Evolutionary conservation across 2,888 invertebrate genomes (phyloP), one percentile per base, ranked within the genome.

Genomic region (Drosophila mimica): DNA sequence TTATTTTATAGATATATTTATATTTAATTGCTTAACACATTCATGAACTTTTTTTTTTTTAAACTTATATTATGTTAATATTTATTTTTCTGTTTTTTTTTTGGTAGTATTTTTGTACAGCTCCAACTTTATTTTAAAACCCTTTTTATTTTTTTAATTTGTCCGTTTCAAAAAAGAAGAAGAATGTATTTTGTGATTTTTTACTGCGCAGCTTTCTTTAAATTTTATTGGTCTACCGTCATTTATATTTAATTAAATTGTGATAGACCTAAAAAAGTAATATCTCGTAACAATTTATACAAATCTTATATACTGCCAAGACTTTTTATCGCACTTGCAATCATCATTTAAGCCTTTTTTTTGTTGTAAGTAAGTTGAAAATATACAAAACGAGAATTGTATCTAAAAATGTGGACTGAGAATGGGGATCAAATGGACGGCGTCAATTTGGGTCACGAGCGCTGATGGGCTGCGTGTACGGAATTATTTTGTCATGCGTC

Each of bases 401-500:
- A 15, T 48, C 38, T 4, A 33, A 34, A 34, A 36, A 48, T 54
- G 53, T n/a, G 30, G 30, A n/a, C 62, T 51, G 11, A 53, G 63
- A 36, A 57, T 65, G 28, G 43, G 30, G 46, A 54, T 43, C 48
- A 61, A 63, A 60, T 54, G 57, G 20, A 53, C 25, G 48, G 63
- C 38, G 56, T 53, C 53, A 65, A 71, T 65, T 64, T 76, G 62
- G 67, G 71, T 70, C 63, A 70, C 30, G 60, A 43, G 43, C 65
- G 34, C 43, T 61, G 58, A 64, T 61, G 72, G 69, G 65, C 70
- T 81, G 77, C 67, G 79, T 73, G 77, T 73, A 49, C 36, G 67
- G 79, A 81, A 76, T 76, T 73, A 73, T 81, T 70, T 73, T 70
- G 70, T 65, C 72, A 52, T 52, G 65, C 51, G 57, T 51, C n/a